Evolutionary conservation across 1,140 invertebrate genomes (phyloP).

Genomic region (Pachypsylla venusta): DNA sequence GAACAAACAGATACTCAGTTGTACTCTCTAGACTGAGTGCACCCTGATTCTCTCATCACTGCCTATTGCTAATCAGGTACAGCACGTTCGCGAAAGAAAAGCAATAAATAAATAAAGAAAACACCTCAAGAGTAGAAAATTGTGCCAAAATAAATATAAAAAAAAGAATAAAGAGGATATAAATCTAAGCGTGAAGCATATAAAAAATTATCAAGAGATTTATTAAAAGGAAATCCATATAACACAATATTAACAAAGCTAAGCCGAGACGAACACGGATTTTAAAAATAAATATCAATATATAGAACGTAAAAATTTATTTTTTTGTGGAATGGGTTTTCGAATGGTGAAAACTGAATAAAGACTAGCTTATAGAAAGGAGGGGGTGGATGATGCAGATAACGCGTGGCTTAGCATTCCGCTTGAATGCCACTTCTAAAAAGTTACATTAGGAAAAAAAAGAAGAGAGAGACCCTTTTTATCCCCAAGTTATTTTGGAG

Average conservation of each 20-base stretch:
- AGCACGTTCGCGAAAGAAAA: too few relatives aligned
- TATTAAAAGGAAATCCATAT: background rate
- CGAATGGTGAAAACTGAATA: background rate
- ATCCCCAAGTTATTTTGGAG: background rate
- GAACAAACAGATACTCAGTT: too few relatives aligned
- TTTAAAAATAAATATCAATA: conserved; percentile 9
- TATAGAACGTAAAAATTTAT: too few relatives aligned
- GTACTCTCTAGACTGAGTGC: too few relatives aligned
- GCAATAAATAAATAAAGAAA: too few relatives aligned
- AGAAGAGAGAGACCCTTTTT: background rate
- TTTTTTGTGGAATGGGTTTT: background rate
- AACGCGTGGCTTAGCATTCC: conserved; percentile 9
- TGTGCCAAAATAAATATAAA: too few relatives aligned
- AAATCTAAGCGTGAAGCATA: conserved; percentile 2
- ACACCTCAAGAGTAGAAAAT: too few relatives aligned
- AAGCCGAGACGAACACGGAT: conserved; percentile 7
- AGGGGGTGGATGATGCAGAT: conserved; percentile 7
- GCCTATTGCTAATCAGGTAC: too few relatives aligned
- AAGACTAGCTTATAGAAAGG: background rate
- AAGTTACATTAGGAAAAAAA: conserved; percentile 9
- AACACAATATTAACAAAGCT: conserved; percentile 7
- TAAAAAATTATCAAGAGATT: conserved; percentile 2
- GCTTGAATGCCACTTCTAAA: conserved; percentile 7
- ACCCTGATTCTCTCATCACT: too few relatives aligned
- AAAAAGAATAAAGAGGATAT: too few relatives aligned